A percentile compares a stretch with the other conserved stretches of the same genome.
Conservation (phyloP, 2,797 vertebrate species). For the Lacerta agilis region DNA sequence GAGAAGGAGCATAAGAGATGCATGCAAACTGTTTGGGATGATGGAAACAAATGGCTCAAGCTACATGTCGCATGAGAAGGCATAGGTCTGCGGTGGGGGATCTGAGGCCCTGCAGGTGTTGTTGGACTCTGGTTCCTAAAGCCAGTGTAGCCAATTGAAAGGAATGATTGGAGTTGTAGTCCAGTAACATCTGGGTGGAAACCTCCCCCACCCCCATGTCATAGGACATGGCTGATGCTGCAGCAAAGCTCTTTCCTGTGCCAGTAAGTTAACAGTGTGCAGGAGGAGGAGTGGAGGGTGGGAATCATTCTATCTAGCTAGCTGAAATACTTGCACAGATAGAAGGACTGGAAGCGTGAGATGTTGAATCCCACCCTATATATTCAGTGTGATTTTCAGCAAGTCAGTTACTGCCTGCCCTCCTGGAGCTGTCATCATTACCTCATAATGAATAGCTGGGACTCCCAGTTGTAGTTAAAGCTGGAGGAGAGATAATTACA, state of each 20-base stretch:
- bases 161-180: no score
- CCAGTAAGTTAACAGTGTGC: no score
- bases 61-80: neutral
- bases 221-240: neutral
- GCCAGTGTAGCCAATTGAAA: no score
- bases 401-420: neutral
- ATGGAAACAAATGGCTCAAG: neutral
- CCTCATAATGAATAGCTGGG: neutral
- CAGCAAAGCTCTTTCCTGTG: neutral
- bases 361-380: no score
- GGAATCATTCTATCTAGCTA: no score
- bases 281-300: no score
- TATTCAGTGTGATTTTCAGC: neutral
- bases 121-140: no score
- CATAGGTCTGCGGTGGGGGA: no score
- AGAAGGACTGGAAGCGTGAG: no score
- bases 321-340: no score
- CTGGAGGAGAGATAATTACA: neutral
- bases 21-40: neutral
- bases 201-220: neutral
- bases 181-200: no score
- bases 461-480: slow-evolving; percentile 3
- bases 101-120: no score
- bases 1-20: neutral
- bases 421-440: slow-evolving; percentile 16